A percentile compares a stretch with the other conserved stretches of the same genome.
Evolutionary conservation across 1,140 invertebrate genomes (phyloP).

Genomic region (Trichonephila clavata): DNA sequence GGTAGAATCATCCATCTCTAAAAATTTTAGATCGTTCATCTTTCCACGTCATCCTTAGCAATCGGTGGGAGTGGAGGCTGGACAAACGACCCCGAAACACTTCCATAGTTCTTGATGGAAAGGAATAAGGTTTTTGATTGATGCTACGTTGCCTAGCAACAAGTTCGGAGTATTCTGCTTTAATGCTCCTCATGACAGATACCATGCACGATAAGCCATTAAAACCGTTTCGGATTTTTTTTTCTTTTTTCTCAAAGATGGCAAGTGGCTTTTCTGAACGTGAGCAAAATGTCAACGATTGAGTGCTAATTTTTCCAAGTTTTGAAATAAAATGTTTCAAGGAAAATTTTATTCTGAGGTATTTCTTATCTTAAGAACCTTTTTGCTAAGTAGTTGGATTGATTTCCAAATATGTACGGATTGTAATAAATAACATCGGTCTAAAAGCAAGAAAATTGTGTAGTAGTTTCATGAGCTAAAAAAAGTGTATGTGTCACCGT

Average conservation of each 20-base stretch:
- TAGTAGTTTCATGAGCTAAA: too few species aligned
- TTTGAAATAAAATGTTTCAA: background rate
- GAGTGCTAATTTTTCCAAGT: background rate
- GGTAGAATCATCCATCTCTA: background rate
- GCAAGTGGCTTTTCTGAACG: background rate
- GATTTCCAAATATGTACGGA: background rate
- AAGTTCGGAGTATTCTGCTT: background rate
- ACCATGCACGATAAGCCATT: background rate
- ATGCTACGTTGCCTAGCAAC: slow-evolving; percentile 11
- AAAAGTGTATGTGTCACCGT: too few species aligned
- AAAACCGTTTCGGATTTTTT: background rate
- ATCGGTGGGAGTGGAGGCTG: background rate
- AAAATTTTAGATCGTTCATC: background rate
- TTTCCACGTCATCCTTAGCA: background rate
- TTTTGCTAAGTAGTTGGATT: background rate
- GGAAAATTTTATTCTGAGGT: background rate
- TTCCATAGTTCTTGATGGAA: background rate
- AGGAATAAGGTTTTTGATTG: slow-evolving; percentile 8
- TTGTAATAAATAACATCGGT: background rate
- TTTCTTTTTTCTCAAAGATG: background rate
- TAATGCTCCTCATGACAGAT: slow-evolving; percentile 15
- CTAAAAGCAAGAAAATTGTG: background rate
- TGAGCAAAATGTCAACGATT: background rate
- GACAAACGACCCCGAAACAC: background rate
- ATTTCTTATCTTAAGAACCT: background rate